Evolutionary conservation across 2,888 invertebrate genomes (phyloP).

Genomic region (Xestia rhomboidea): DNA sequence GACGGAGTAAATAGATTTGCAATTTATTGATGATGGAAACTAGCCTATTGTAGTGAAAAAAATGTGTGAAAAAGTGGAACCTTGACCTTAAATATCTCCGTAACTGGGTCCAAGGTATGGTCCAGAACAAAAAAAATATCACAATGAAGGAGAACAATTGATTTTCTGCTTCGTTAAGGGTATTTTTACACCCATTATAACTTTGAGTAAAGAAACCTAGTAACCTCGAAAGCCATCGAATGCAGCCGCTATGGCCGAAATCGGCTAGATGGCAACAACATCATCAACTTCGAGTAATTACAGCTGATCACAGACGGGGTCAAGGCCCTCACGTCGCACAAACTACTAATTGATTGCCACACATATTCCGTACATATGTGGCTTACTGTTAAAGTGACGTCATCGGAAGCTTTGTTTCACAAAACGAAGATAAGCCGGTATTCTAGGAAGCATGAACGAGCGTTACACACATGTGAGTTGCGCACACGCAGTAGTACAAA

Average conservation of each 20-base stretch:
- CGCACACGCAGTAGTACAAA: conserved; percentile 38
- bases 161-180: neutral
- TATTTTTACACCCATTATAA: neutral
- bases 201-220: neutral
- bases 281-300: neutral
- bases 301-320: neutral
- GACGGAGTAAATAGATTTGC: no score
- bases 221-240: no score
- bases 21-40: no score
- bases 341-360: neutral
- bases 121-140: no score
- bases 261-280: no score
- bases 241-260: no score
- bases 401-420: conserved; percentile 21
- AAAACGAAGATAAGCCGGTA: conserved; percentile 10
- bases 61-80: neutral
- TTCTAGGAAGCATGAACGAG: conserved; percentile 24
- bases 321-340: neutral
- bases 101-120: no score
- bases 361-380: neutral
- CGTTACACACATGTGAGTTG: conserved; percentile 3
- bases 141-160: no score
- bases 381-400: conserved; percentile 10
- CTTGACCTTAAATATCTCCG: no score
- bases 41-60: no score